Evolutionary conservation across 1,140 invertebrate genomes (phyloP).

Genomic region (Lepidurus arcticus): DNA sequence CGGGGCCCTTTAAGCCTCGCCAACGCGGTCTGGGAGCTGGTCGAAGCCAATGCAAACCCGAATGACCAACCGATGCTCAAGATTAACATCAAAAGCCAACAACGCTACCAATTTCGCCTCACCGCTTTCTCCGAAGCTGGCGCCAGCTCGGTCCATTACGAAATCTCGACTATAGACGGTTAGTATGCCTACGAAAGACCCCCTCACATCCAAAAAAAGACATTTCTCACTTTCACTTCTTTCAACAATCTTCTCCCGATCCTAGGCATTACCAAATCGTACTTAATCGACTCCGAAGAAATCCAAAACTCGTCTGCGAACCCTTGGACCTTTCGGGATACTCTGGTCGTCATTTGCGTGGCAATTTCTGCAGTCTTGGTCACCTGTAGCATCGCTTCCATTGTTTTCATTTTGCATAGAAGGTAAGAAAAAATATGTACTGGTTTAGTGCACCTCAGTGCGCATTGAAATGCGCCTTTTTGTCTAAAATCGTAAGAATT

Average conservation of each 20-base stretch:
- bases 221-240: conserved; percentile 11
- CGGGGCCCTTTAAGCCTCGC: not conserved
- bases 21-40: conserved; percentile 17
- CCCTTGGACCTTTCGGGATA: conserved; percentile 28
- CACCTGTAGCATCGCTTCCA: not conserved
- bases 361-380: not conserved
- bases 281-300: conserved; percentile 18
- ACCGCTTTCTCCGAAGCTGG: conserved; percentile 30
- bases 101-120: conserved; percentile 26
- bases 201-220: not conserved
- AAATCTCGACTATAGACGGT: not conserved
- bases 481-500: conserved; percentile 23
- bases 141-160: conserved; percentile 20
- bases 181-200: not conserved
- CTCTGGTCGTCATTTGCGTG: not conserved
- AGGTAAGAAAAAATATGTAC: not conserved
- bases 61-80: conserved; percentile 33
- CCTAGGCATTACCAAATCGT: not conserved
- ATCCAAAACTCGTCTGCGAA: conserved; percentile 5
- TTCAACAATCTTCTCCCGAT: not conserved
- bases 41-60: conserved; percentile 29
- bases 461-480: conserved; percentile 20
- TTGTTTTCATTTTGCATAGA: not conserved
- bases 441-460: not conserved
- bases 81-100: conserved; percentile 10